Conservation (phyloP, 2,113 vertebrate genomes). For the Ceyx melanurus region DNA sequence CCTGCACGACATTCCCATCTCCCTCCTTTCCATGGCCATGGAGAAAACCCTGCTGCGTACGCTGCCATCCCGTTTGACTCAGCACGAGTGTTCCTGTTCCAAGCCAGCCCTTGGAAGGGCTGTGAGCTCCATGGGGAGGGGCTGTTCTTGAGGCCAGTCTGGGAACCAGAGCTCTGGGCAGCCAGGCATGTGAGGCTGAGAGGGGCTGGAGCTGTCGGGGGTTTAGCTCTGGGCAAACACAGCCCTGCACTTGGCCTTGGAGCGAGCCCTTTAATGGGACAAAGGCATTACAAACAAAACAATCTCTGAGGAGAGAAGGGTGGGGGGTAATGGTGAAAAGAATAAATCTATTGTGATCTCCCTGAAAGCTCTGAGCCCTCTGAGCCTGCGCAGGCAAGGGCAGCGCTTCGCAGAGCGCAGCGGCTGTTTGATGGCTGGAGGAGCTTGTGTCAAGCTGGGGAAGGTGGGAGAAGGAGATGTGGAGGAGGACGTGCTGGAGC, state of each 20-base stretch:
- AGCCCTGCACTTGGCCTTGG: not conserved
- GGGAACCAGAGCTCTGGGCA: not conserved
- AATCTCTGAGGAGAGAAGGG: constrained; percentile 7
- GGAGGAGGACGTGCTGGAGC: not conserved
- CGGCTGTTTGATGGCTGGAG: not conserved
- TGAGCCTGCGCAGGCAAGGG: not conserved
- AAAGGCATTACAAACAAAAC: not conserved
- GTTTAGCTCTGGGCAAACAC: not conserved
- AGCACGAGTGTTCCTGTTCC: not conserved
- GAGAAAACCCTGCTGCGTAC: constrained; percentile 57
- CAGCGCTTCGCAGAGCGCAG: constrained; percentile 29
- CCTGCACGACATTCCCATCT: not conserved
- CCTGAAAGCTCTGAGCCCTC: constrained; percentile 17
- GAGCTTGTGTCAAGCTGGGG: not conserved
- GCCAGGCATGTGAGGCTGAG: constrained; percentile 42
- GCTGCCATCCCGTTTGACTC: constrained; percentile 23
- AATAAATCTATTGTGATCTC: constrained; percentile 13
- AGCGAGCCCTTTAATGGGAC: constrained; percentile 38
- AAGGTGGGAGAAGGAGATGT: not conserved
- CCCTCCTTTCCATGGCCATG: constrained; percentile 7
- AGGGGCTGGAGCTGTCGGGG: not conserved
- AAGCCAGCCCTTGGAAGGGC: constrained; percentile 16
- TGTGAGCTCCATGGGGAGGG: not conserved
- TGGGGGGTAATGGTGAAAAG: not conserved
- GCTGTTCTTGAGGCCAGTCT: not conserved